These are phyloP conservation scores for Holotrichia oblita DNA, from an alignment of 1,140 invertebrate genomes.

Conservation along the genomic window DNA sequence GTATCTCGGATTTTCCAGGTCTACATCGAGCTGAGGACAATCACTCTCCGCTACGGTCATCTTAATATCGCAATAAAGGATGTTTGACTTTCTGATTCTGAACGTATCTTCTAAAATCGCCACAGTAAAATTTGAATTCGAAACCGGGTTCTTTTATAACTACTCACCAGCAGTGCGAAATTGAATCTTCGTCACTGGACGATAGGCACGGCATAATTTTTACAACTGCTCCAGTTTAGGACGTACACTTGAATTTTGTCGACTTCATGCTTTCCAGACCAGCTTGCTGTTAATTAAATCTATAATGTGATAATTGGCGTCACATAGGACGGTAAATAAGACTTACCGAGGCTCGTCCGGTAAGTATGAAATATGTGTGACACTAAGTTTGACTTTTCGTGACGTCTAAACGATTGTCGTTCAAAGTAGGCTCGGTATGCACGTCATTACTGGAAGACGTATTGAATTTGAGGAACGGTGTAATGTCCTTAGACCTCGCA, in stretches of 20 bases:
- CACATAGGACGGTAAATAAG: not conserved
- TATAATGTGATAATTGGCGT: slow-evolving; percentile 20
- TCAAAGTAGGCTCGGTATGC: not conserved
- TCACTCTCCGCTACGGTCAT: not conserved
- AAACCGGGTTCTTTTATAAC: not conserved
- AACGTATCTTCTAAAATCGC: not conserved
- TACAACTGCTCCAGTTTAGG: slow-evolving; percentile 2
- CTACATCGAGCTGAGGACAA: slow-evolving; percentile 59
- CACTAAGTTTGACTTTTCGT: slow-evolving; percentile 5
- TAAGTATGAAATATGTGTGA: not conserved
- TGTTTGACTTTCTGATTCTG: not conserved
- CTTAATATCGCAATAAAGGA: too few species aligned
- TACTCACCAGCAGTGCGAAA: slow-evolving; percentile 10
- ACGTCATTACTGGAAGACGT: not conserved
- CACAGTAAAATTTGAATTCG: not conserved
- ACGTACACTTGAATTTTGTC: slow-evolving; percentile 33
- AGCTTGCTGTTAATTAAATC: slow-evolving; percentile 17
- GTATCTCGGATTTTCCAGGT: slow-evolving; percentile 86
- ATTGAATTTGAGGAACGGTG: not conserved
- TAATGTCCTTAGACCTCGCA: too few species aligned
- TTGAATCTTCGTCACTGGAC: not conserved
- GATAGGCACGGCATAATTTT: slow-evolving; percentile 16
- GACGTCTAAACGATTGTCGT: not conserved
- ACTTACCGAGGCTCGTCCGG: slow-evolving; percentile 17
- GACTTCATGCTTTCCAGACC: slow-evolving; percentile 17